Evolutionary conservation across 2,113 vertebrate genomes (phyloP).

Genomic region (Megaceryle torquata): DNA sequence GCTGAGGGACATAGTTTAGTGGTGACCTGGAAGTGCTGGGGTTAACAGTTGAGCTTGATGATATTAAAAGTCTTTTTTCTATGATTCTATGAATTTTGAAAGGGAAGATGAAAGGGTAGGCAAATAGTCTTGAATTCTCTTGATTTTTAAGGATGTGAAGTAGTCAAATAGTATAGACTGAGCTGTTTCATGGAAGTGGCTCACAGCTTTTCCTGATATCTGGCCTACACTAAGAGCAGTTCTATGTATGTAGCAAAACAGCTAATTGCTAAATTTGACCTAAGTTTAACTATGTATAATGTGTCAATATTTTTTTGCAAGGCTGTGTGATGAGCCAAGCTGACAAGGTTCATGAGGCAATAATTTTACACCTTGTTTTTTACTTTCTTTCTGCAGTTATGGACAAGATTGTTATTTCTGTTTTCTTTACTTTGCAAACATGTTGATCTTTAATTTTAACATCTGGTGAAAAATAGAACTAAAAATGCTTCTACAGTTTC

Average conservation of each 20-base stretch:
- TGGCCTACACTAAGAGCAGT: not conserved
- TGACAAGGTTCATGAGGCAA: not conserved
- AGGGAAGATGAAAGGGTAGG: not conserved
- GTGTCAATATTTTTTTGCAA: not conserved
- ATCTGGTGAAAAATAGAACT: not conserved
- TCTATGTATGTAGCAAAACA: not conserved
- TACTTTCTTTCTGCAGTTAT: not conserved
- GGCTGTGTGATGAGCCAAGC: not conserved
- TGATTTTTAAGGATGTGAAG: not conserved
- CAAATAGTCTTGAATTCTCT: not conserved
- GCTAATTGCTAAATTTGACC: not conserved
- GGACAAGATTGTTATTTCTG: not conserved
- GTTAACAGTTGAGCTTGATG: not conserved
- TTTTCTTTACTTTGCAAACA: conserved; percentile 20
- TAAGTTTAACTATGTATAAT: not conserved
- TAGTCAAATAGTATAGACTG: not conserved
- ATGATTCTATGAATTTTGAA: not conserved
- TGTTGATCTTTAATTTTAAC: not conserved
- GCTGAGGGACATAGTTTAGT: not conserved
- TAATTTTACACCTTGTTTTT: not conserved
- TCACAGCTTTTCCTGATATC: not conserved
- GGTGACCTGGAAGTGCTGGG: not conserved
- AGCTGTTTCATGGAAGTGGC: not conserved
- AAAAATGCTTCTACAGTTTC: not conserved
- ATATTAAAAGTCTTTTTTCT: not conserved